These are phyloP conservation scores for Piscicola geometra DNA, from an alignment of 2,888 invertebrate species.

Conservation along the genomic window DNA sequence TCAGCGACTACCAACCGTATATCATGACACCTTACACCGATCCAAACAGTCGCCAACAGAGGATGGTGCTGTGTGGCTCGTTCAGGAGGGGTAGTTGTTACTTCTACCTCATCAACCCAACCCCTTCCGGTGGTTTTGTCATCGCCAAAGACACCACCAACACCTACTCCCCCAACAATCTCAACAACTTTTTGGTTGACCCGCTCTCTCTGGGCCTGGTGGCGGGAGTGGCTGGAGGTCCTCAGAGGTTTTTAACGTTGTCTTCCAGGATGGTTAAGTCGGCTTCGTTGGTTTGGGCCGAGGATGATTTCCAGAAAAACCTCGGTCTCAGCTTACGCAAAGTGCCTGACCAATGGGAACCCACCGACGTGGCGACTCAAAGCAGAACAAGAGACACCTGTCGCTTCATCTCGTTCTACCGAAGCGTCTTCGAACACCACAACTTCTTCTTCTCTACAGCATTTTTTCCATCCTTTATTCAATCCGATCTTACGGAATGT, in stretches of 20 bases:
- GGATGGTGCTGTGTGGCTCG: conserved; percentile 52
- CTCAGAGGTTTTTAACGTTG: conserved; percentile 31
- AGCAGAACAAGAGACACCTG: neutral
- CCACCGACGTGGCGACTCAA: neutral
- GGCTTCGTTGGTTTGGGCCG: neutral
- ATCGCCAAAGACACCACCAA: neutral
- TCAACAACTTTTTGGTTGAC: conserved; percentile 8
- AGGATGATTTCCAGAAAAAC: neutral
- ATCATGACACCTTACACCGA: conserved; percentile 46
- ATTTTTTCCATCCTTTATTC: neutral
- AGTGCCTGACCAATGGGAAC: neutral
- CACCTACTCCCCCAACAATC: neutral
- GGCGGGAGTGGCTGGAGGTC: conserved; percentile 34
- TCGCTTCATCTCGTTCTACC: conserved; percentile 46
- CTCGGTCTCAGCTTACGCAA: neutral
- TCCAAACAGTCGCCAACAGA: neutral
- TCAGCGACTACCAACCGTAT: conserved; percentile 50
- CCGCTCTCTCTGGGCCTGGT: conserved; percentile 37
- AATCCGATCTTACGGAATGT: neutral
- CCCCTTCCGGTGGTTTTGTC: neutral
- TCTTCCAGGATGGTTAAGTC: neutral
- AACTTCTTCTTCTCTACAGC: conserved; percentile 48
- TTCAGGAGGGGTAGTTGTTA: conserved; percentile 51
- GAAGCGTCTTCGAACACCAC: conserved; percentile 48
- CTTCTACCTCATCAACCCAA: conserved; percentile 5